Percentiles rank a stretch among this genome's conserved stretches.
These are phyloP conservation scores for Acanthaster planci DNA, from an alignment of 35 echinoderm and acorn worm species.

Conservation along the genomic window DNA sequence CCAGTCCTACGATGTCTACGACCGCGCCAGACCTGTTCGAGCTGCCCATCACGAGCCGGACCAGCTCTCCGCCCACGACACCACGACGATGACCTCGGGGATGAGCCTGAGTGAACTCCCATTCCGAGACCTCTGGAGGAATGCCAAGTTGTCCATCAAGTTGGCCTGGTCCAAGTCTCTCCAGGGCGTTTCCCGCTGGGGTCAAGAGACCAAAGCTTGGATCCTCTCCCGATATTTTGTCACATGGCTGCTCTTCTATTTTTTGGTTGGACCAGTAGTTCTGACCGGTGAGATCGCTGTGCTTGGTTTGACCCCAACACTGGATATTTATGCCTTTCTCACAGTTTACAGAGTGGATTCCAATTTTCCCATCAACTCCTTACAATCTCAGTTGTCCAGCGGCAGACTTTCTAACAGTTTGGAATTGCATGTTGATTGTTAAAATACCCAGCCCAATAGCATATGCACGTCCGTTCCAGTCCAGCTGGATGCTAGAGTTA, in stretches of 20 bases:
- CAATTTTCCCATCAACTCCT: too few relatives aligned
- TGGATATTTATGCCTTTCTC: too few relatives aligned
- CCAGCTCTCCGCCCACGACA: background rate
- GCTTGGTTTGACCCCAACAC: too few relatives aligned
- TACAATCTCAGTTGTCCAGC: too few relatives aligned
- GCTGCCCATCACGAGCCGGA: background rate
- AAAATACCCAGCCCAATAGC: too few relatives aligned
- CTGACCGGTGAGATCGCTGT: constrained; percentile 7
- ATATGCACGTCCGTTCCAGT: too few relatives aligned
- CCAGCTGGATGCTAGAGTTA: too few relatives aligned
- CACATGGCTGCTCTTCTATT: background rate
- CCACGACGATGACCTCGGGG: too few relatives aligned
- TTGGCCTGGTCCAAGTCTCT: background rate
- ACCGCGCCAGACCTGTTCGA: background rate
- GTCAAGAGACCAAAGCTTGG: background rate
- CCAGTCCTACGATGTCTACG: background rate
- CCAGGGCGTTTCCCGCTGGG: background rate
- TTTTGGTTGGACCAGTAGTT: background rate
- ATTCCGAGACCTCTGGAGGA: background rate
- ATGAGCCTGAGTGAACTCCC: background rate
- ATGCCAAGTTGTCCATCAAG: background rate
- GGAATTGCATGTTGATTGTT: too few relatives aligned
- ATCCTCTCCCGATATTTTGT: constrained; percentile 32
- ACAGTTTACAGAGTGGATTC: too few relatives aligned
- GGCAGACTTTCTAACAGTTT: too few relatives aligned